Evolutionary conservation across 2,113 vertebrate species (phyloP).

Genomic region (Heteronetta atricapilla): DNA sequence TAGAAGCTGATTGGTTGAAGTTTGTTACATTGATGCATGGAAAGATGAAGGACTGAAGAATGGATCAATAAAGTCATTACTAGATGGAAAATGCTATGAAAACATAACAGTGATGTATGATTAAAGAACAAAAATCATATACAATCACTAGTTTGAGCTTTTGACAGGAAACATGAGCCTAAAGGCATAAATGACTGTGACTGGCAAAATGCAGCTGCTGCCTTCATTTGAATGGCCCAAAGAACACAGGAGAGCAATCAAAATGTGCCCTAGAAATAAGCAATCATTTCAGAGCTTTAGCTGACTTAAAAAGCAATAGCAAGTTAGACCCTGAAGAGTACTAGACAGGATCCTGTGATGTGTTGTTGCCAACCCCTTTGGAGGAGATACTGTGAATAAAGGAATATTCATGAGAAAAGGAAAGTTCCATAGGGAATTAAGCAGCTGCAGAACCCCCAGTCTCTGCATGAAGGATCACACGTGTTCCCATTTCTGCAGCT

Average conservation of each 20-base stretch:
- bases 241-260: constrained; percentile 47
- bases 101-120: constrained; percentile 2
- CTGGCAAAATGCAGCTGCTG: constrained; percentile 65
- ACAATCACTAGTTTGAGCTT: constrained; percentile 47
- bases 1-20: constrained; percentile 12
- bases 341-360: constrained; percentile 21
- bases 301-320: not conserved
- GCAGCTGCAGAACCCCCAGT: constrained; percentile 14
- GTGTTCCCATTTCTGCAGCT: not conserved
- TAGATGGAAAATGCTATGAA: constrained; percentile 53
- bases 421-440: not conserved
- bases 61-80: constrained; percentile 58
- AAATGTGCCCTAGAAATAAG: constrained; percentile 25
- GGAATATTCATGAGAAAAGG: not conserved
- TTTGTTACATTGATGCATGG: constrained; percentile 4
- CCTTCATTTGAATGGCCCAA: constrained; percentile 56
- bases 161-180: constrained; percentile 64
- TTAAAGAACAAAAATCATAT: constrained; percentile 51
- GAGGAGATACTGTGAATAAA: not conserved
- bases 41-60: constrained; percentile 22
- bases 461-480: not conserved
- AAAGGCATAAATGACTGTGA: constrained; percentile 46
- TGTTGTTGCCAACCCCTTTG: not conserved
- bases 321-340: constrained; percentile 21
- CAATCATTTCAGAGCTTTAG: constrained; percentile 33